These are phyloP conservation scores for Hyposmocoma kahamanoa DNA, from an alignment of 1,140 invertebrate species.

Conservation along the genomic window DNA sequence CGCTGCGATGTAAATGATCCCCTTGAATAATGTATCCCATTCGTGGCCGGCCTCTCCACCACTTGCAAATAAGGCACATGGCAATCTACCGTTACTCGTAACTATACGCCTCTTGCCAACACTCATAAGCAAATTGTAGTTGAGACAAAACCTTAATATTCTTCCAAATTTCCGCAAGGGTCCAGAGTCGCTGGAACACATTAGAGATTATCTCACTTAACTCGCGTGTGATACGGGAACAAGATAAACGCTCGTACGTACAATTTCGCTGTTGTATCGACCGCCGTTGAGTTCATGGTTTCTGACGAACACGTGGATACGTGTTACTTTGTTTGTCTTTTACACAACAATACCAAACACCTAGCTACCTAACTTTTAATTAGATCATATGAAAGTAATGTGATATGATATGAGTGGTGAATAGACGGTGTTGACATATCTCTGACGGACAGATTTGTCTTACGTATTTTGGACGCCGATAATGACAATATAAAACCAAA, in stretches of 20 bases:
- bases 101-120: conserved; percentile 23
- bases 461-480: too few relatives aligned
- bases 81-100: conserved; percentile 62
- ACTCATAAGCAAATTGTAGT: conserved; percentile 35
- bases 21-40: conserved; percentile 69
- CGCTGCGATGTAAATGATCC: conserved; percentile 67
- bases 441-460: too few relatives aligned
- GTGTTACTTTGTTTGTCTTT: not conserved
- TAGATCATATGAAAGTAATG: too few relatives aligned
- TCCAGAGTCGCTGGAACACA: not conserved
- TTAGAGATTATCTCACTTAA: conserved; percentile 1
- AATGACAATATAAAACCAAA: too few relatives aligned
- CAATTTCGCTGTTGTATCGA: conserved; percentile 16
- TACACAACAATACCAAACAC: not conserved
- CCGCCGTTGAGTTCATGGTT: conserved; percentile 25
- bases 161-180: not conserved
- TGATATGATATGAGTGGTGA: too few relatives aligned
- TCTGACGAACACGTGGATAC: not conserved
- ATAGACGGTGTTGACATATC: too few relatives aligned
- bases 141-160: not conserved
- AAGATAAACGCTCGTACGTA: not conserved
- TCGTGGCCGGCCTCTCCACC: conserved; percentile 56
- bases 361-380: not conserved
- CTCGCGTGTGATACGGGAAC: not conserved
- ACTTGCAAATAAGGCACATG: conserved; percentile 56